Base-by-base conservation (phyloP, 2,113 vertebrate species). In the Phrynocephalus versicolor region DNA sequence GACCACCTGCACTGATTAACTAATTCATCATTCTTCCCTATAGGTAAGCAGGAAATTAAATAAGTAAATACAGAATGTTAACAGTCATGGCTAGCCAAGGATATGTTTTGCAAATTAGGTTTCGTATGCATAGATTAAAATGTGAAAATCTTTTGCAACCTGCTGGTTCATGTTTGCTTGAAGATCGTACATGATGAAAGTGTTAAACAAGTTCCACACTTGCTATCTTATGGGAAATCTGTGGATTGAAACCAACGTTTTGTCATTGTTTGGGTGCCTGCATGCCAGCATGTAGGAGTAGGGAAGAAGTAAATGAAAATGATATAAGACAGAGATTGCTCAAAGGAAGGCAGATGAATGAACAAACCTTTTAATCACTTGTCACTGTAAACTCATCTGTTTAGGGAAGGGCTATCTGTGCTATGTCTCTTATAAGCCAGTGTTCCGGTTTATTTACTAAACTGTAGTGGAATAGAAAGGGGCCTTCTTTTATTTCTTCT, bases 401-500 rank as follows among this genome's bases (percentile, higher is more conserved):
- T 65, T 33, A 14, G 33, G 81, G 89, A 79, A 94, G 89, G 72
- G 67, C 84, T 89, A 79, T 33, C 73, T 45, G 90, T 69, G 30
- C 37, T 51, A 58, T 85, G 86, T 90, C 90, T 88, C 89, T 93
- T 81, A 62, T 84, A 86, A 16, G 1, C 62, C 25, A 15, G 1
- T 80, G 86, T 74, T 10, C 0, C 60, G 14, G 85, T 91, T 95
- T 93, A 88, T 93, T 30, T 88, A 57, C 85, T 77, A 69, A 85
- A 80, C 83, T 91, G 80, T 2, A 87, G 0, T 74, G 69, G 85
- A 88, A 87, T 94, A 85, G 87, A 90, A 92, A 73, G 25, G 78
- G 85, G 92, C 73, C 82, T 83, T 41, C 80, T 93, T 94, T 90
- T 90, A 87, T 91, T 90, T 80, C 2, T 78, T 91, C 82, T 88